Evolutionary conservation across 1,140 invertebrate genomes (phyloP).

Genomic region (Harpegnathos saltator): DNA sequence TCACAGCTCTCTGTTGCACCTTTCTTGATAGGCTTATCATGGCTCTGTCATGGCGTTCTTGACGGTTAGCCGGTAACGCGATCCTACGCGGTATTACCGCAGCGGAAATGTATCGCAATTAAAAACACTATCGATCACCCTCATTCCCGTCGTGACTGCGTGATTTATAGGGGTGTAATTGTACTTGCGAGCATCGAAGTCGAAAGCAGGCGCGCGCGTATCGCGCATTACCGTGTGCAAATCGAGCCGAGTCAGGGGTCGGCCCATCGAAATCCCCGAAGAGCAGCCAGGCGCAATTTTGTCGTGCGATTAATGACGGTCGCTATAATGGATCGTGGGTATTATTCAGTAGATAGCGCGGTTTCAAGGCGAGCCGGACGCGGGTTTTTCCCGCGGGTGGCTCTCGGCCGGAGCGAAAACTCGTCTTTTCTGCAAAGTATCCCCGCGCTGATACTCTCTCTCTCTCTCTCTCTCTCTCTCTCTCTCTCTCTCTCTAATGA

Average conservation of each 20-base stretch:
- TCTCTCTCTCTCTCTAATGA: too few relatives aligned
- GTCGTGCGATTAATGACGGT: slow-evolving; percentile 75
- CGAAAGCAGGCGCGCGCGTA: slow-evolving; percentile 41
- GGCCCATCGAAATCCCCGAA: slow-evolving; percentile 53
- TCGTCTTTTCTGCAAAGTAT: not conserved
- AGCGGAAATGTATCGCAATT: slow-evolving; percentile 46
- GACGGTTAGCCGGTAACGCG: not conserved
- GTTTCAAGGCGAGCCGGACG: slow-evolving; percentile 69
- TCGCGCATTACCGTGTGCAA: slow-evolving; percentile 53
- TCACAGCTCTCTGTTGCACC: too few relatives aligned
- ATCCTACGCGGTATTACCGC: slow-evolving; percentile 6
- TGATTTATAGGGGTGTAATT: slow-evolving; percentile 57
- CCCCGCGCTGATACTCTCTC: not conserved
- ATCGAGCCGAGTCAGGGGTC: slow-evolving; percentile 61
- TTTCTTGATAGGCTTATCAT: too few relatives aligned
- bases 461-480: too few relatives aligned
- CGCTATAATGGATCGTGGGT: slow-evolving; percentile 69
- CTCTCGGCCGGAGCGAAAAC: not conserved
- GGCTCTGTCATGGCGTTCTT: too few relatives aligned
- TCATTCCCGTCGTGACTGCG: slow-evolving; percentile 36
- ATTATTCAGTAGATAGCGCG: slow-evolving; percentile 71
- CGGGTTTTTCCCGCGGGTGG: slow-evolving; percentile 36
- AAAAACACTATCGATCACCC: slow-evolving; percentile 51
- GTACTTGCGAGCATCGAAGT: slow-evolving; percentile 57
- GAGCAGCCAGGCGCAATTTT: slow-evolving; percentile 56